Percentiles rank a stretch among this genome's conserved stretches.
Conservation (phyloP, 2,888 invertebrate species). For the Liodrosophila aerea region DNA sequence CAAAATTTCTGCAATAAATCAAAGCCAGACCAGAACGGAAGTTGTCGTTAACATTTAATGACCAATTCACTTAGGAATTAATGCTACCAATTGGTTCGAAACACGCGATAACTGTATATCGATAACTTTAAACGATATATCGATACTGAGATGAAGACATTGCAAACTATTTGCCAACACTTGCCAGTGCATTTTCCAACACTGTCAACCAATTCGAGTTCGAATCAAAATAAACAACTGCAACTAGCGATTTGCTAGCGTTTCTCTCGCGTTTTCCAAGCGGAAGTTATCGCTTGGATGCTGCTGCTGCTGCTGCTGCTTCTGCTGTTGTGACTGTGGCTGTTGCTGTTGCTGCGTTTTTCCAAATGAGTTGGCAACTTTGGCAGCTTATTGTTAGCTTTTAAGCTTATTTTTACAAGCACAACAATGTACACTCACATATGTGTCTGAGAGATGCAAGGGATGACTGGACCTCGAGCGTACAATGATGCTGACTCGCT, state of each 20-base stretch:
- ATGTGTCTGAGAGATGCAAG: constrained; percentile 9
- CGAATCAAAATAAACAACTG: too few species aligned
- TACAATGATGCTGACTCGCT: constrained; percentile 42
- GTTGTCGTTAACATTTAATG: constrained; percentile 36
- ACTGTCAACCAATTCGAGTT: too few species aligned
- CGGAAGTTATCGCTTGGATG: constrained; percentile 65
- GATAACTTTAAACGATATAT: too few species aligned
- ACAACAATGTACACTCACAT: constrained; percentile 61
- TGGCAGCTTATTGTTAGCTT: constrained; percentile 73
- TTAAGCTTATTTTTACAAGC: constrained; percentile 78
- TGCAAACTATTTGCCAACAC: too few species aligned
- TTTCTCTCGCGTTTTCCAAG: constrained; percentile 41
- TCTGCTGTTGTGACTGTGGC: not conserved
- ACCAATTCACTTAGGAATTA: too few species aligned
- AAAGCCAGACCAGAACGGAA: constrained; percentile 47
- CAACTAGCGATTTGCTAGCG: constrained; percentile 14
- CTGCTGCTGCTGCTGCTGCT: constrained; percentile 7
- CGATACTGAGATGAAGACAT: too few species aligned
- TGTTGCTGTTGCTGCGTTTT: constrained; percentile 51
- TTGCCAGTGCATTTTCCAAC: not conserved
- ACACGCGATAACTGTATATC: too few species aligned
- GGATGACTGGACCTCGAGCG: constrained; percentile 59
- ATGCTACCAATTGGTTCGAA: too few species aligned
- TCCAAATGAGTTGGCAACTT: constrained; percentile 77
- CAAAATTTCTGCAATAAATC: constrained; percentile 91